Conservation (phyloP, 1,140 invertebrate genomes). For the Drosophila cardini region DNA sequence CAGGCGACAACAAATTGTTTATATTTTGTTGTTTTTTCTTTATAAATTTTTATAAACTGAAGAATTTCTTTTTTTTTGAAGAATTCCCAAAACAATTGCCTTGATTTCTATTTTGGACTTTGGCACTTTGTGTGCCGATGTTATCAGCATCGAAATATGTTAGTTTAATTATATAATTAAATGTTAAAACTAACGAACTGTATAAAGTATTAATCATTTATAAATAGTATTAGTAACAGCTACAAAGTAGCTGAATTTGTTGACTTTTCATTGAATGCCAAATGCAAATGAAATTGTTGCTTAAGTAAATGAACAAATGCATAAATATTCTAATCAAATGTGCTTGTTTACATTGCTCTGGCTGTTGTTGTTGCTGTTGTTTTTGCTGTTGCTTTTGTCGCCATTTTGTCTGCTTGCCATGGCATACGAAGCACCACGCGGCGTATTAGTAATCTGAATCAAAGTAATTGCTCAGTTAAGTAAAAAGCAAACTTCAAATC, state of each 20-base stretch:
- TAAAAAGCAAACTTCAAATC: constrained; percentile 4
- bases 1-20: constrained; percentile 14
- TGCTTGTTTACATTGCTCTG: constrained; percentile 67
- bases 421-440: constrained; percentile 66
- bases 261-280: constrained; percentile 47
- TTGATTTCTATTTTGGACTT: constrained; percentile 18
- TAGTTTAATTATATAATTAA: constrained; percentile 3
- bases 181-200: neutral
- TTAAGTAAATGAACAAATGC: constrained; percentile 60
- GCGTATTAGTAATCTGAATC: constrained; percentile 74
- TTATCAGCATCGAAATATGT: constrained; percentile 17
- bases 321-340: constrained; percentile 78
- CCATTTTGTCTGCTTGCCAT: constrained; percentile 79
- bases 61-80: neutral
- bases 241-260: constrained; percentile 10
- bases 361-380: constrained; percentile 27
- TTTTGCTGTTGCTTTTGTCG: constrained; percentile 49
- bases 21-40: neutral
- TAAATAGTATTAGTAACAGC: neutral
- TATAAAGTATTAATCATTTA: neutral
- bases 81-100: constrained; percentile 14
- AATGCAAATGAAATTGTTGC: constrained; percentile 60
- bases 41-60: neutral
- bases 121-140: neutral
- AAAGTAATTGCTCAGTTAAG: constrained; percentile 15